phyloP scores from a whole-genome alignment of 2,888 invertebrate genomes.

The Troglohyphantes excavatus region DNA sequence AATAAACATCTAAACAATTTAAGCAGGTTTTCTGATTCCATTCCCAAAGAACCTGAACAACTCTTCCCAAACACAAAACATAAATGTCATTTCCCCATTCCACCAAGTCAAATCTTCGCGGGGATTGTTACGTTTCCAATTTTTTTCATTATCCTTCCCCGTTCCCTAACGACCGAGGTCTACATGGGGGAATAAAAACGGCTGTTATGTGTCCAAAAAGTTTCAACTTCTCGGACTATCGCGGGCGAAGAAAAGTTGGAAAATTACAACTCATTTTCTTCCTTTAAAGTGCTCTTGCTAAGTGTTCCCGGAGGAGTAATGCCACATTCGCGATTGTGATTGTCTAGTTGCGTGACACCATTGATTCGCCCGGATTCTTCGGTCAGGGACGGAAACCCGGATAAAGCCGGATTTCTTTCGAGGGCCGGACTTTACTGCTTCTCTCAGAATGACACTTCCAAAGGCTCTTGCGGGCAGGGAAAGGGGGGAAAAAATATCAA shows the following conservation, averaged over 20 bases:
- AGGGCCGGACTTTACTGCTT: neutral
- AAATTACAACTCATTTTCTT: constrained; percentile 49
- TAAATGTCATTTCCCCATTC: no score
- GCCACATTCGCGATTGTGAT: constrained; percentile 38
- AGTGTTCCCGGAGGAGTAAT: constrained; percentile 49
- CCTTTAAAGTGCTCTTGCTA: constrained; percentile 12
- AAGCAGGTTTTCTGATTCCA: no score
- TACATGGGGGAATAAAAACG: neutral
- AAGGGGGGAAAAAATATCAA: no score
- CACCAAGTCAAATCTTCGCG: neutral
- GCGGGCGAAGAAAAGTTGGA: constrained; percentile 11
- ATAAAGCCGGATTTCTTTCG: constrained; percentile 19
- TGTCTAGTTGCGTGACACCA: constrained; percentile 50
- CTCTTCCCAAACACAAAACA: no score
- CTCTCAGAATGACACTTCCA: no score
- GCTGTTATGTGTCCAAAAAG: constrained; percentile 29
- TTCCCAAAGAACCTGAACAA: no score
- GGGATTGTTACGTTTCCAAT: neutral
- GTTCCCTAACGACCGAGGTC: constrained; percentile 14
- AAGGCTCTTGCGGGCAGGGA: no score
- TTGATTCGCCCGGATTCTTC: constrained; percentile 37
- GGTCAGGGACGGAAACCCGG: constrained; percentile 2
- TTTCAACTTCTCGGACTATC: neutral
- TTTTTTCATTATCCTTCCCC: neutral
- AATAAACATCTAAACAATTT: no score